Conservation (phyloP, 2,888 invertebrate genomes). For the Trisateles emortualis region DNA sequence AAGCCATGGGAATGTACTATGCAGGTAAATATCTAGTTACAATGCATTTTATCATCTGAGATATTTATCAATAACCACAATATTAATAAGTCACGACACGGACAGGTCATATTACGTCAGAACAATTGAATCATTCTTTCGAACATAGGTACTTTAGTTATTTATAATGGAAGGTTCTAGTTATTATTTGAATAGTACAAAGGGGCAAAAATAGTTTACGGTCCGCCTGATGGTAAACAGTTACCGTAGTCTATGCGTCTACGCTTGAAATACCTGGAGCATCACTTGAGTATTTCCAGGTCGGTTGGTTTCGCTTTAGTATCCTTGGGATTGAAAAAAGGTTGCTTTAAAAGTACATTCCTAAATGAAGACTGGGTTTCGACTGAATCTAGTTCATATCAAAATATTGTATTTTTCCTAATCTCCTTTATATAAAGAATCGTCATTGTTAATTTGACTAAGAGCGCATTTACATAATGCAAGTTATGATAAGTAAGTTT, state of each 20-base stretch:
- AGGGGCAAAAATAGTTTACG: too few species aligned
- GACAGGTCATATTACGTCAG: background rate
- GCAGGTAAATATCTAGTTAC: background rate
- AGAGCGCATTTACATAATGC: background rate
- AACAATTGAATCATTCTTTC: background rate
- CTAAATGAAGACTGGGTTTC: too few species aligned
- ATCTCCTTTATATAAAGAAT: background rate
- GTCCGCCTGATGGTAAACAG: too few species aligned
- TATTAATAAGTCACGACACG: background rate
- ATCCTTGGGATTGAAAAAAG: too few species aligned
- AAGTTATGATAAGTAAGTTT: background rate
- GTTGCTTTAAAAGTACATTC: too few species aligned
- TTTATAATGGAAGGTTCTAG: too few species aligned
- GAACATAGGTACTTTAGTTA: too few species aligned
- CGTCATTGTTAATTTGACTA: background rate
- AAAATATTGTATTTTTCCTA: background rate
- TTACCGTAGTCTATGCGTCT: too few species aligned
- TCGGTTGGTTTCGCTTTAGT: too few species aligned
- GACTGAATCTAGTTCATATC: background rate
- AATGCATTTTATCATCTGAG: background rate
- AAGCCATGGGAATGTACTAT: background rate
- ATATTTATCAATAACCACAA: background rate
- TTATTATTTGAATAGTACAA: too few species aligned
- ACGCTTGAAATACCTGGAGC: too few species aligned
- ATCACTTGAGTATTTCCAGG: too few species aligned